Conservation (phyloP, 2,113 vertebrate genomes). For the Mormyrus iriodes region DNA sequence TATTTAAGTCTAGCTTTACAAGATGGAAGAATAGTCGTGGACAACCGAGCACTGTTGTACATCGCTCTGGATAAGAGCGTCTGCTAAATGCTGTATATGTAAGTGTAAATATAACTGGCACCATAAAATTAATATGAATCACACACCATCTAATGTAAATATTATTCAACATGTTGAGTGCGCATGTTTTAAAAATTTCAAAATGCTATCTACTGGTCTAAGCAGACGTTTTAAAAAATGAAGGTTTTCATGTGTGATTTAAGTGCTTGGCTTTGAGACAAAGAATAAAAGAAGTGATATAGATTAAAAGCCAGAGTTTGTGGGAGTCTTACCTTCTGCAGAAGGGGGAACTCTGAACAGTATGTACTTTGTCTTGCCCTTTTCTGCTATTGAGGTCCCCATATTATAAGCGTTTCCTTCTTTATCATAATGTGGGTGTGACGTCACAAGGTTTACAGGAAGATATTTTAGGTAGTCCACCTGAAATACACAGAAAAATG, state of each 20-base stretch:
- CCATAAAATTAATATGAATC: not conserved
- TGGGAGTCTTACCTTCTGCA: conserved; percentile 56
- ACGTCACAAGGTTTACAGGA: conserved; percentile 69
- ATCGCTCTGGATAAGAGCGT: too few species aligned
- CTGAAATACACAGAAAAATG: conserved; percentile 45
- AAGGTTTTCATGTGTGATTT: not conserved
- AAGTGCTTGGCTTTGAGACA: not conserved
- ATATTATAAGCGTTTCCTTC: conserved; percentile 83
- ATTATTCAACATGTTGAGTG: not conserved
- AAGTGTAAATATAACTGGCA: not conserved
- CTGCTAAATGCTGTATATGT: too few species aligned
- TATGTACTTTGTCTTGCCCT: conserved; percentile 83
- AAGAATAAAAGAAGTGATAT: not conserved
- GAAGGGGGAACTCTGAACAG: conserved; percentile 78
- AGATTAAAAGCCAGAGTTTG: not conserved
- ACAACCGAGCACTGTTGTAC: too few species aligned
- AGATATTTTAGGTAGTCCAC: conserved; percentile 82
- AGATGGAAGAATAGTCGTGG: too few species aligned
- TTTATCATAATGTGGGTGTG: conserved; percentile 88
- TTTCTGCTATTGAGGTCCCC: conserved; percentile 83
- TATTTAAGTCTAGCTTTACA: too few species aligned
- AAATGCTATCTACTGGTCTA: not conserved
- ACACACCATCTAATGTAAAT: not conserved
- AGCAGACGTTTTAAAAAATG: not conserved
- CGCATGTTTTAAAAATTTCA: not conserved